These are phyloP conservation scores for Megastigmus dorsalis DNA, from an alignment of 2,888 invertebrate genomes.

Conservation along the genomic window DNA sequence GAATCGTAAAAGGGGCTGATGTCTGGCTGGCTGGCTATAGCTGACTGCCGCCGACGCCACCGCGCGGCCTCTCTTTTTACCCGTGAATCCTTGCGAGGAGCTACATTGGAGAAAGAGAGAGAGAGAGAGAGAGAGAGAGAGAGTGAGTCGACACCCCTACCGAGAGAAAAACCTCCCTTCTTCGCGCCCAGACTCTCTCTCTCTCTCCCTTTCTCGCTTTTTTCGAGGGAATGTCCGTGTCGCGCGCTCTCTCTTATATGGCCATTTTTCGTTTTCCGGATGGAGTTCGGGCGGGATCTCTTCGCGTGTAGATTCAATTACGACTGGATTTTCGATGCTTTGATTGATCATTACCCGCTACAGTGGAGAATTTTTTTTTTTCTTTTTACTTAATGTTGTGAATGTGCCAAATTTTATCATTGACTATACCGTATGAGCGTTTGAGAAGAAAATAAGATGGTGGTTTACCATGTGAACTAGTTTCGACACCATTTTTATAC, in stretches of 20 bases:
- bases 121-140: too few relatives aligned
- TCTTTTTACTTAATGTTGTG: too few relatives aligned
- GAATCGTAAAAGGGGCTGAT: constrained; percentile 47
- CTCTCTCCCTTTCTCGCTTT: too few relatives aligned
- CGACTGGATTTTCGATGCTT: neutral
- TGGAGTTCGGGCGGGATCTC: constrained; percentile 16
- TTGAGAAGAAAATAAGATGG: too few relatives aligned
- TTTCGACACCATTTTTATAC: too few relatives aligned
- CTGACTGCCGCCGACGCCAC: constrained; percentile 41
- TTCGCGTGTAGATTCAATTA: constrained; percentile 28
- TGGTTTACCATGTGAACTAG: too few relatives aligned
- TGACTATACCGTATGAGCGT: too few relatives aligned
- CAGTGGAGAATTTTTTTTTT: too few relatives aligned
- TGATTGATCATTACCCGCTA: too few relatives aligned
- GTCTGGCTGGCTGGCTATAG: neutral
- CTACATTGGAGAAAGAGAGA: too few relatives aligned
- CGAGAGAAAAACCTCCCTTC: constrained; percentile 42
- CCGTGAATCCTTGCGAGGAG: constrained; percentile 30
- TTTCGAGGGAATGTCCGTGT: constrained; percentile 6
- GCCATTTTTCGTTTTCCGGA: constrained; percentile 47
- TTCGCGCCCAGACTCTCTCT: neutral
- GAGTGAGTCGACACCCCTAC: constrained; percentile 28
- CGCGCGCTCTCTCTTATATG: constrained; percentile 25
- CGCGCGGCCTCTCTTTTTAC: too few relatives aligned
- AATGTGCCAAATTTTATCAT: too few relatives aligned